phyloP scores from a whole-genome alignment of 1,140 invertebrate species.

The Zaprionus gabonicus region DNA sequence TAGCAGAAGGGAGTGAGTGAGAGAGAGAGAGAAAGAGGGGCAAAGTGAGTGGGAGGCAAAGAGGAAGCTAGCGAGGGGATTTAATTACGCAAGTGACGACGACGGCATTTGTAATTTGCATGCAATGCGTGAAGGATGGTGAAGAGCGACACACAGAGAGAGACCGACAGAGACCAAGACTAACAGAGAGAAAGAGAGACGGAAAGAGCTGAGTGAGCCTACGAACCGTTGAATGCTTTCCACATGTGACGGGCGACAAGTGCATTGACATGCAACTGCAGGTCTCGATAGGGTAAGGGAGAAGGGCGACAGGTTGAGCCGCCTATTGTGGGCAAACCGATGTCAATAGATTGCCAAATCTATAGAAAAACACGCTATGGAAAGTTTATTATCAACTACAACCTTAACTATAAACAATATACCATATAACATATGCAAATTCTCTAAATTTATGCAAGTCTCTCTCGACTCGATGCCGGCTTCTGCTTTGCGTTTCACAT shows the following conservation, averaged over 20 bases:
- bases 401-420: not conserved
- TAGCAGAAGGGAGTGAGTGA: not conserved
- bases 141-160: not conserved
- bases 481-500: constrained; percentile 7
- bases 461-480: not conserved
- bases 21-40: not conserved
- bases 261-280: constrained; percentile 39
- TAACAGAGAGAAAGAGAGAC: too few species aligned
- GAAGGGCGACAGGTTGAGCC: constrained; percentile 14
- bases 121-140: constrained; percentile 33
- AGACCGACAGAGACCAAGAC: not conserved
- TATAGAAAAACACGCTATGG: not conserved
- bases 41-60: not conserved
- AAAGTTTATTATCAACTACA: constrained; percentile 11
- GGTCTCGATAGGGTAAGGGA: not conserved
- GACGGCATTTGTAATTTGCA: constrained; percentile 35
- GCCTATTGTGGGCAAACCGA: constrained; percentile 29
- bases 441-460: constrained; percentile 19
- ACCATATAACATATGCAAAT: constrained; percentile 23
- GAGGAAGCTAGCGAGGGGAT: constrained; percentile 3
- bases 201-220: constrained; percentile 1
- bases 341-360: constrained; percentile 1
- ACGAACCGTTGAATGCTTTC: constrained; percentile 38
- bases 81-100: constrained; percentile 47
- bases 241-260: constrained; percentile 47